Evolutionary conservation across 2,797 vertebrate genomes (phyloP).

Genomic region (Clamator glandarius): DNA sequence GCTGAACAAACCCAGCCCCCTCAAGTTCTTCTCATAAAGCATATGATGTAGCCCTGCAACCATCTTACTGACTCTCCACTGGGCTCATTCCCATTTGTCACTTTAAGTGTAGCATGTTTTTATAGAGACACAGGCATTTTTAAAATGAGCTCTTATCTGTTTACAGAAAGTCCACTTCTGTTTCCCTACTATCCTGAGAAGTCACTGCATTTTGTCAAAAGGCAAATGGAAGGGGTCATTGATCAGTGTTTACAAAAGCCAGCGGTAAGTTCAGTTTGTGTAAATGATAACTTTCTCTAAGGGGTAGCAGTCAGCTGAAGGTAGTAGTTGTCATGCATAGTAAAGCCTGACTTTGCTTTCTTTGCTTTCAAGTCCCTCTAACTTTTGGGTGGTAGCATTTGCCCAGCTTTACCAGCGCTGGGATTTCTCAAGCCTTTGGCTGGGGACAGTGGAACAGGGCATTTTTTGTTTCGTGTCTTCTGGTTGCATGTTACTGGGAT

Average conservation of each 20-base stretch:
- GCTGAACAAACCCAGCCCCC: not conserved
- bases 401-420: not conserved
- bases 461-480: not conserved
- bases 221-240: constrained; percentile 92
- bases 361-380: not conserved
- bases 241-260: constrained; percentile 93
- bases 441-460: not conserved
- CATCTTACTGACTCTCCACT: not conserved
- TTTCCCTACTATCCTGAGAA: constrained; percentile 95
- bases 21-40: not conserved
- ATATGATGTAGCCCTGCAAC: not conserved
- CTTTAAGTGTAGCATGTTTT: not conserved
- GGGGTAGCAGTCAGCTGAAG: not conserved
- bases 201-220: constrained; percentile 96
- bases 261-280: constrained; percentile 83
- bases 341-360: not conserved
- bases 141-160: not conserved
- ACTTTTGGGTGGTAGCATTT: not conserved
- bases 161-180: constrained; percentile 91
- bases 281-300: not conserved
- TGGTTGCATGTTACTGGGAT: not conserved
- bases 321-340: not conserved
- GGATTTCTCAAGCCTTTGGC: not conserved
- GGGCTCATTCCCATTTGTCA: not conserved
- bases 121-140: not conserved